A percentile compares a stretch with the other conserved stretches of the same genome.
These are phyloP conservation scores for Papilio polyxenes DNA, from an alignment of 1,140 invertebrate genomes.

Conservation along the genomic window DNA sequence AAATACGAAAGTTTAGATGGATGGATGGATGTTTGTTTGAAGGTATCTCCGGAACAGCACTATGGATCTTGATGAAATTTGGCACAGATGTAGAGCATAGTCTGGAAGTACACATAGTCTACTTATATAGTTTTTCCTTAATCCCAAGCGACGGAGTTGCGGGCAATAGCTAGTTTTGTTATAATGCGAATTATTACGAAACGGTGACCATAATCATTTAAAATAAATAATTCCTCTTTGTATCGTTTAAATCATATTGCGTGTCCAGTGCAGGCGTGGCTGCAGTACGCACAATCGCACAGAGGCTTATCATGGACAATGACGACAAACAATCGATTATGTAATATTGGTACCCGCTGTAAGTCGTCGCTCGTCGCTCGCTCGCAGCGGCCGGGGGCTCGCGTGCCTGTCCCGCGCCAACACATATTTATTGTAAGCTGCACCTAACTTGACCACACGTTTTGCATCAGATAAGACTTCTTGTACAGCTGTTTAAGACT, in stretches of 20 bases:
- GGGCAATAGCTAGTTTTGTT: background rate
- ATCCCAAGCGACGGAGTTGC: too few relatives aligned
- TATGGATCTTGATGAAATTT: too few relatives aligned
- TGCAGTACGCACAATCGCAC: constrained; percentile 24
- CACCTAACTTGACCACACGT: constrained; percentile 7
- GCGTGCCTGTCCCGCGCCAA: constrained; percentile 27
- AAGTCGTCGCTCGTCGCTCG: constrained; percentile 20
- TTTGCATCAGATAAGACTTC: background rate
- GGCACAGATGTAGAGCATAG: too few relatives aligned
- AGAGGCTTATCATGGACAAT: constrained; percentile 17
- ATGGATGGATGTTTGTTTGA: too few relatives aligned
- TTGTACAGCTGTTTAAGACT: background rate
- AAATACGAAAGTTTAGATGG: too few relatives aligned
- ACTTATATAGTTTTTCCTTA: too few relatives aligned
- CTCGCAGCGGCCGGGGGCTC: constrained; percentile 18
- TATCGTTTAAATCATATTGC: constrained; percentile 1
- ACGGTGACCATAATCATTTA: background rate
- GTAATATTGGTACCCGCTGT: constrained; percentile 25
- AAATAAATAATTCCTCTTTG: background rate
- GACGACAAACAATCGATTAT: constrained; percentile 37
- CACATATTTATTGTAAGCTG: constrained; percentile 34
- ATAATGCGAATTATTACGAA: background rate
- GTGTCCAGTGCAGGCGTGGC: constrained; percentile 1
- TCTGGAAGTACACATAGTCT: too few relatives aligned
- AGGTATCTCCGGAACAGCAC: too few relatives aligned